Evolutionary conservation across 2,888 invertebrate species (phyloP), one percentile per base, ranked within the genome.

Genomic region (Phoronis australis): DNA sequence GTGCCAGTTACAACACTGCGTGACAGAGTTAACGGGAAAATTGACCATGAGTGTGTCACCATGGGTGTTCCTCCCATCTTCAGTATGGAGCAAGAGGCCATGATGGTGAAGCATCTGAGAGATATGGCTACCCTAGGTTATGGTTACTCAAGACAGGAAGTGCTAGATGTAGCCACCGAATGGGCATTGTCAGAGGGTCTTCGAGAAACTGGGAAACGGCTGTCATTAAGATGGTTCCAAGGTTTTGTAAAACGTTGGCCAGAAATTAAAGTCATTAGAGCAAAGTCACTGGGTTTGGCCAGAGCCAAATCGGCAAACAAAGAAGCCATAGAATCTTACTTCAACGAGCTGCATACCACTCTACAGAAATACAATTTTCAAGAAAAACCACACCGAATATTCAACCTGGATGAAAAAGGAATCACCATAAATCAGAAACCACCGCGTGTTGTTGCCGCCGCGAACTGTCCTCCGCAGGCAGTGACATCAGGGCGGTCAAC

Each of bases 351-450:
- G 15, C 37, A 43, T 12, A 12, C 21, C 24, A 52, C 52, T 23
- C 26, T 56, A 2, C 43, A 50, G 4, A 51, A 50, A 21, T 48
- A 57, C 42, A 31, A 47, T 26, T 41, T 55, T 2, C 25, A 18
- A 15, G 50, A 57, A 25, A 56, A 50, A 41, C 53, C 53, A 12
- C 50, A 56, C 24, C 38, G 49, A 12, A 53, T 60, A 2, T 54
- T 26, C 31, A 55, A 52, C 45, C 38, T 57, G 27, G 53, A 60
- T 44, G 60, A 60, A 48, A 56, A 51, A 21, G 46, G 48, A 9
- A n/a, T 59, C 20, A 37, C 47, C n/a, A 45, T 45, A 12, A 40
- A 35, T 4, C 48, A 48, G 41, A 43, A 35, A 20, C 38, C 41
- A 22, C 48, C 42, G 15, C 18, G 20, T 24, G 39, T 50, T 12